Base-by-base conservation (phyloP, 2,797 vertebrate species). In the Eidolon dupreanum region DNA sequence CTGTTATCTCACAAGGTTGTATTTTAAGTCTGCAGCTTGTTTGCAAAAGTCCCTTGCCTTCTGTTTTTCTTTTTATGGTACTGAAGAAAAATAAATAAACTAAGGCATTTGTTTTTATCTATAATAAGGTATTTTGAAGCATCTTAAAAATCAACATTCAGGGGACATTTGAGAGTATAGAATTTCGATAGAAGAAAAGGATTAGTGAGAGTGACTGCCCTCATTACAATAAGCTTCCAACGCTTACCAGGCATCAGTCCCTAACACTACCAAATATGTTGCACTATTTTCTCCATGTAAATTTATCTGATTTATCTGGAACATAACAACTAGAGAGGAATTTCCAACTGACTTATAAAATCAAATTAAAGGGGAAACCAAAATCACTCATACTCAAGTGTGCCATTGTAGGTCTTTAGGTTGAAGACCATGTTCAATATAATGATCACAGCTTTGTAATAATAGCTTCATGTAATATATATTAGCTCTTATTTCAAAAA, bases 91-190 rank as follows among this genome's bases (percentile, higher is more conserved):
- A 3, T 24, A 46, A 73, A 24, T 8, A 81, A 73, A 63, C 31
- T 65, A 46, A 77, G 73, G 55, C 1, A 33, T 84, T 36, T 88
- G 26, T 41, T 57, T 92, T 79, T 43, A 46, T 36, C 22, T 66
- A 49, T 63, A 93, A 28, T 84, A 73, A 82, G 87, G 95, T 82
- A 31, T 66, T 88, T 46, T 71, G 10, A 78, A 88, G 33, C 46
- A 31, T 53, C 55, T 95, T 95, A 28, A 87, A 93, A 79, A 61
- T 85, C 75, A 89, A 16, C 24, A 74, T 84, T 92, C 26, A 2
- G 16, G 43, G 24, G 22, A 16, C 36, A 59, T 87, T 49, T 81
- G 24, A 1, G 20, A 49, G 22, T 33, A 53, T 85, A 46, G 31
- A 36, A 88, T 84, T 88, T 46, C 73, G 38, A 7, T 24, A 31